These are phyloP conservation scores for Melanostoma mellinum DNA, from an alignment of 2,888 invertebrate species.

Conservation along the genomic window DNA sequence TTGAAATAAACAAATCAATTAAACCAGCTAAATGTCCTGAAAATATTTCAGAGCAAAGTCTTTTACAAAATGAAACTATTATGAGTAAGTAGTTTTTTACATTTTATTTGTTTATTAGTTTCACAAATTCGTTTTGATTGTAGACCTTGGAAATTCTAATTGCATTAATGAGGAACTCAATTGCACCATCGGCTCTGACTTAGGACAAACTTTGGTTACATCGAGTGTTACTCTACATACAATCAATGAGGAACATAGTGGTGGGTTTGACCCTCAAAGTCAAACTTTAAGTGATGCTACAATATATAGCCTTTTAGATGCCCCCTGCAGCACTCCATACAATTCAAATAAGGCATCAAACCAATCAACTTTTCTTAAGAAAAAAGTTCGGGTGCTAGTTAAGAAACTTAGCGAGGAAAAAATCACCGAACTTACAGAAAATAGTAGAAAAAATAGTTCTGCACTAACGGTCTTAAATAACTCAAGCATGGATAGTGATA, in stretches of 20 bases:
- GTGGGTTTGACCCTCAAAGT: constrained; percentile 18
- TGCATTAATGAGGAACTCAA: background rate
- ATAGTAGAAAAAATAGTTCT: too few species aligned
- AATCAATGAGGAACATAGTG: constrained; percentile 51
- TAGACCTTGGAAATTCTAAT: constrained; percentile 1
- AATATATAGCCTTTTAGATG: constrained; percentile 53
- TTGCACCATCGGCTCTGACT: background rate
- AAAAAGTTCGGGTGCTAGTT: constrained; percentile 49
- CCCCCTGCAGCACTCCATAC: constrained; percentile 63
- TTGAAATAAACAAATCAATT: constrained; percentile 3
- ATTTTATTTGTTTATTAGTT: background rate
- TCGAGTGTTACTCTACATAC: constrained; percentile 30
- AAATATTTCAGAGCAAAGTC: background rate
- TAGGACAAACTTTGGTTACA: constrained; percentile 1
- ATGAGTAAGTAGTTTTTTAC: background rate
- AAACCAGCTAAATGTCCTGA: constrained; percentile 1
- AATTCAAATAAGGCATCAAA: constrained; percentile 2
- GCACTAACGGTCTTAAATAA: too few species aligned
- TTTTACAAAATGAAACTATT: constrained; percentile 4
- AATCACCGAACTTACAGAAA: background rate
- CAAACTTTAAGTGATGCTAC: constrained; percentile 56
- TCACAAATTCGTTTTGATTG: background rate
- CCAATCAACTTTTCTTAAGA: background rate
- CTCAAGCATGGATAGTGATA: too few species aligned
- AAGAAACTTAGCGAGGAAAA: constrained; percentile 30